Conservation (phyloP, 1,140 invertebrate species). For the Zaprionus africanus region DNA sequence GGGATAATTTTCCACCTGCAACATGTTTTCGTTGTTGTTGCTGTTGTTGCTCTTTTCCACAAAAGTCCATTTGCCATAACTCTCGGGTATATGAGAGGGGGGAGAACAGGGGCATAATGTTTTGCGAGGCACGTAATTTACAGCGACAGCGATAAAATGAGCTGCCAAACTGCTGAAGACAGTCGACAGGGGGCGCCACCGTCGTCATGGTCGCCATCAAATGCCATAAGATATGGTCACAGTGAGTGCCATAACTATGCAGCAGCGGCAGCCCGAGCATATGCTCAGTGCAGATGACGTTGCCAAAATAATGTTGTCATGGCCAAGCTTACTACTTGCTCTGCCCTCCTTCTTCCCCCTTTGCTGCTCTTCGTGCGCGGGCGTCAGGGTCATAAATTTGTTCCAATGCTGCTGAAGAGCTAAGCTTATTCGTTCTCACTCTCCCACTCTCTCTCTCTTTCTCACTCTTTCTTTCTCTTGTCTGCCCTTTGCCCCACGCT, state of each 20-base stretch:
- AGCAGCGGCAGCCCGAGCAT: slow-evolving; percentile 34
- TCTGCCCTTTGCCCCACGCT: background rate
- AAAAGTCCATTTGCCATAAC: slow-evolving; percentile 33
- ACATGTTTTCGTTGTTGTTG: slow-evolving; percentile 34
- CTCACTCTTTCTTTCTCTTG: background rate
- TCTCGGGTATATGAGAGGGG: background rate
- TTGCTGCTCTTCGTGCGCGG: slow-evolving; percentile 12
- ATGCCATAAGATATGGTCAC: slow-evolving; percentile 40
- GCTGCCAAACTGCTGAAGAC: slow-evolving; percentile 66
- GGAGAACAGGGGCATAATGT: background rate
- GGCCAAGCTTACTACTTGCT: slow-evolving; percentile 37
- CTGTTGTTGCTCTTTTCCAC: slow-evolving; percentile 22
- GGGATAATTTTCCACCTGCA: slow-evolving; percentile 39
- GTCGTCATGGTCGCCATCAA: slow-evolving; percentile 21
- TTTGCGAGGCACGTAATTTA: slow-evolving; percentile 68
- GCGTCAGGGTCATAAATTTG: slow-evolving; percentile 64
- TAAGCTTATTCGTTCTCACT: background rate
- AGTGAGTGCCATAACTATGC: slow-evolving; percentile 62
- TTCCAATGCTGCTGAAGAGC: slow-evolving; percentile 34
- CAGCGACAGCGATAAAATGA: slow-evolving; percentile 67
- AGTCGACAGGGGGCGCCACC: slow-evolving; percentile 26
- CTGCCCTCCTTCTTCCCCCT: background rate
- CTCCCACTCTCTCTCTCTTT: slow-evolving; percentile 2
- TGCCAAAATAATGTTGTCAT: slow-evolving; percentile 56
- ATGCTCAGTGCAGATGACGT: slow-evolving; percentile 61